Evolutionary conservation across 2,113 vertebrate genomes (phyloP).

Genomic region (Philantomba maxwellii): DNA sequence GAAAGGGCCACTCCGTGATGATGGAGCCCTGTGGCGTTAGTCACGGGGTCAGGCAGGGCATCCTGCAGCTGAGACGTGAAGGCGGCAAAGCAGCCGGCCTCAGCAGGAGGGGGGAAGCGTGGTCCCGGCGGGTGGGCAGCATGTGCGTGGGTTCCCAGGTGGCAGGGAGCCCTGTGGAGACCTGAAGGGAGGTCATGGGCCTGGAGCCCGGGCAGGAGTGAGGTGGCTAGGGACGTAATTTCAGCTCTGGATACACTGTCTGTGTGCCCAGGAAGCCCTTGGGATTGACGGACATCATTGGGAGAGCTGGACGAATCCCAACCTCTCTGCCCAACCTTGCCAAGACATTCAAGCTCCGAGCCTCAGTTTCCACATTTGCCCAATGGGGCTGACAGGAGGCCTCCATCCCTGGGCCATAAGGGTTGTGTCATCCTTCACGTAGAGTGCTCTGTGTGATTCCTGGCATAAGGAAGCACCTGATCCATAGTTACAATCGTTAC

Average conservation of each 20-base stretch:
- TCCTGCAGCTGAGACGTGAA: neutral
- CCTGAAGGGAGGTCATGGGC: neutral
- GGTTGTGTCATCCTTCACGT: neutral
- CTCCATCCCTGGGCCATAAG: neutral
- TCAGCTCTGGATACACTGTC: neutral
- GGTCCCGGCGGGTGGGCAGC: neutral
- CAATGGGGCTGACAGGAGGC: accelerated
- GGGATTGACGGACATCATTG: neutral
- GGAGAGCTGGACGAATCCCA: neutral
- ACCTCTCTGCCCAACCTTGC: too few species aligned
- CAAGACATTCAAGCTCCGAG: neutral
- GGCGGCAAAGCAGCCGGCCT: neutral
- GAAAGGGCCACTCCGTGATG: neutral
- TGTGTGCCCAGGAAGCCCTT: neutral
- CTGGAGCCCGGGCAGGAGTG: neutral
- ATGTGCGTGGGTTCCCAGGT: accelerated
- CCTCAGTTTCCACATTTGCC: neutral
- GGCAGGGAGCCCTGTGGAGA: neutral
- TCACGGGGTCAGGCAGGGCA: neutral
- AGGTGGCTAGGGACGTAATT: neutral
- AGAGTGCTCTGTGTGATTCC: neutral
- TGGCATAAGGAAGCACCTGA: neutral
- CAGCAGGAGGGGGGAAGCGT: neutral
- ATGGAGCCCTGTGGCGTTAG: neutral
- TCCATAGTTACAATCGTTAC: neutral